Conservation (phyloP, 2,888 invertebrate species). For the Mythimna albipuncta region DNA sequence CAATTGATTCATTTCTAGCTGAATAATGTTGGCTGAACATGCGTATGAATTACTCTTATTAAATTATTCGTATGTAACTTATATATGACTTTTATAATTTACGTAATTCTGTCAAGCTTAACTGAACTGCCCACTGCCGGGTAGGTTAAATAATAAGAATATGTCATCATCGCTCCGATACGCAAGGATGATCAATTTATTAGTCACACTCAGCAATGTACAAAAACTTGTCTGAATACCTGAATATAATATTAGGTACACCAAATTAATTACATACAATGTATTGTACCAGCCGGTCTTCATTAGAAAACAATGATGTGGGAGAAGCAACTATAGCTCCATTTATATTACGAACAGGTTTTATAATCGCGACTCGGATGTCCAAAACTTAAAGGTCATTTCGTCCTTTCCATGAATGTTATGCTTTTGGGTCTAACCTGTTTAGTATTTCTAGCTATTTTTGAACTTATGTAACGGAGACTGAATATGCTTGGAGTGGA, state of each 20-base stretch:
- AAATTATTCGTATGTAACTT: slow-evolving; percentile 10
- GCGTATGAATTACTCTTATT: not conserved
- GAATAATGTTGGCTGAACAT: slow-evolving; percentile 69
- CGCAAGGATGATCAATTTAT: slow-evolving; percentile 47
- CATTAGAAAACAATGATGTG: slow-evolving; percentile 65
- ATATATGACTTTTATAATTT: slow-evolving; percentile 26
- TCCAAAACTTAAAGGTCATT: slow-evolving; percentile 73
- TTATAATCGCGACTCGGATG: slow-evolving; percentile 69
- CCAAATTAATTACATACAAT: too few species aligned
- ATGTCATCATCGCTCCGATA: slow-evolving; percentile 52
- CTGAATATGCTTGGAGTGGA: not conserved
- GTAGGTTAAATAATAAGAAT: slow-evolving; percentile 46
- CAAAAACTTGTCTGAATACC: slow-evolving; percentile 41
- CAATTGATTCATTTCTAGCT: slow-evolving; percentile 84
- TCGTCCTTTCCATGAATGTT: slow-evolving; percentile 56
- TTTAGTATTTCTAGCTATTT: slow-evolving; percentile 21
- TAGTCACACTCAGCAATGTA: slow-evolving; percentile 24
- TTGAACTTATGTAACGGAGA: slow-evolving; percentile 10
- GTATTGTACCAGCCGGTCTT: slow-evolving; percentile 19
- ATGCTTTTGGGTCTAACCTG: slow-evolving; percentile 34
- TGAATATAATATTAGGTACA: too few species aligned
- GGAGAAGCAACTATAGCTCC: slow-evolving; percentile 70
- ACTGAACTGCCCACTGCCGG: slow-evolving; percentile 13
- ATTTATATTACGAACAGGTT: slow-evolving; percentile 81
- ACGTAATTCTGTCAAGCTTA: slow-evolving; percentile 43